Conservation (phyloP, 2,888 invertebrate species). For the Cyaniris semiargus region DNA sequence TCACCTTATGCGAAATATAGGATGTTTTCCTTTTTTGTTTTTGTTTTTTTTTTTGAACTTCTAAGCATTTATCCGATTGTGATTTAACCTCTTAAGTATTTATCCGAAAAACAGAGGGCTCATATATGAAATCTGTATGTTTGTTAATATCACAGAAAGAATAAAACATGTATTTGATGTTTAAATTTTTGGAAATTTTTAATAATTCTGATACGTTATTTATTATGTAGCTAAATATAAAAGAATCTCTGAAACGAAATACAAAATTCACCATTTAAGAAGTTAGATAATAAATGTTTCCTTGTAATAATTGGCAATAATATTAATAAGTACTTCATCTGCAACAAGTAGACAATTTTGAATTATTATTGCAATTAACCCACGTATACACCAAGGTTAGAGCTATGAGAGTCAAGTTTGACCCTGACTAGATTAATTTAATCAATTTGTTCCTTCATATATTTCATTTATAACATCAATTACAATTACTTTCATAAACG, state of each 20-base stretch:
- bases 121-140: too few species aligned
- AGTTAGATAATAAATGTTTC: not conserved
- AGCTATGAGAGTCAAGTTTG: slow-evolving; percentile 1
- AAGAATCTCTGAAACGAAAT: too few species aligned
- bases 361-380: slow-evolving; percentile 9
- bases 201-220: too few species aligned
- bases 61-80: too few species aligned
- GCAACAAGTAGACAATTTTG: not conserved
- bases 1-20: slow-evolving; percentile 18
- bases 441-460: not conserved
- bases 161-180: too few species aligned
- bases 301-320: not conserved
- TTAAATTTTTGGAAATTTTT: too few species aligned
- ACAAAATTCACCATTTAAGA: too few species aligned
- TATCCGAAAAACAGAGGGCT: too few species aligned
- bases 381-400: not conserved
- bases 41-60: not conserved
- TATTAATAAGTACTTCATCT: not conserved
- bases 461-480: slow-evolving; percentile 1
- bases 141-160: too few species aligned
- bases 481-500: not conserved
- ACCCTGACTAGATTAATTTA: slow-evolving; percentile 10
- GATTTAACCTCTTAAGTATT: too few species aligned
- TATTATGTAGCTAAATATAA: too few species aligned
- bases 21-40: not conserved